Evolutionary conservation across 1,140 invertebrate species (phyloP).

Genomic region (Drosophila chauvacae): DNA sequence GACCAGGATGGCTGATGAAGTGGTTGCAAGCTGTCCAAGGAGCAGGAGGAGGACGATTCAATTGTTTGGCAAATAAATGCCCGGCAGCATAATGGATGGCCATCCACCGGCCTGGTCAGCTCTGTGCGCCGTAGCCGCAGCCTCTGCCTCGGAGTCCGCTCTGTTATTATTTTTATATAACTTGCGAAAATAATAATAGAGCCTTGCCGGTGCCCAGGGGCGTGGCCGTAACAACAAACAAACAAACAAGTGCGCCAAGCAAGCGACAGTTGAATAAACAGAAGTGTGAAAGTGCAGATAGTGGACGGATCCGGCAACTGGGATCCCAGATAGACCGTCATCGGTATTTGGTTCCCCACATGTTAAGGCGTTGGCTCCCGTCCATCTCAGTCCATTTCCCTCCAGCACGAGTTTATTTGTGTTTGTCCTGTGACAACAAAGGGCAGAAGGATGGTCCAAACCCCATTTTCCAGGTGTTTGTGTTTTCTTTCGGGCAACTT

Average conservation of each 20-base stretch:
- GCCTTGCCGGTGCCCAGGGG: conserved; percentile 13
- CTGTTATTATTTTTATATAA: conserved; percentile 82
- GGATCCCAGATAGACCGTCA: conserved; percentile 14
- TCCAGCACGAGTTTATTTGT: conserved; percentile 61
- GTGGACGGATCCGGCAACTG: conserved; percentile 54
- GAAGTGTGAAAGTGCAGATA: conserved; percentile 81
- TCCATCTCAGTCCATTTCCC: neutral
- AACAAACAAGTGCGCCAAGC: conserved; percentile 50
- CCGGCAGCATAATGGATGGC: conserved; percentile 74
- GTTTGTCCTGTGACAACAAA: conserved; percentile 66
- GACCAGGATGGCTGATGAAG: conserved; percentile 72
- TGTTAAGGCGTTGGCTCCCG: conserved; percentile 31
- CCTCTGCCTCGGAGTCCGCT: conserved; percentile 13
- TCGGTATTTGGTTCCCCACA: conserved; percentile 18
- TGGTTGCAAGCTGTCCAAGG: conserved; percentile 69
- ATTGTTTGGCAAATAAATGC: conserved; percentile 83
- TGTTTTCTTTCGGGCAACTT: conserved; percentile 71
- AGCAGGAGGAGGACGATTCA: conserved; percentile 53
- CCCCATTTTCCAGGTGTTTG: conserved; percentile 54
- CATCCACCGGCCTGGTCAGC: conserved; percentile 48
- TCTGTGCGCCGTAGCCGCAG: conserved; percentile 2
- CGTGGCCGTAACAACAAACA: conserved; percentile 45
- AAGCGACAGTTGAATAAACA: conserved; percentile 79
- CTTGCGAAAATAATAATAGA: conserved; percentile 82
- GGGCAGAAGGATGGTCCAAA: conserved; percentile 1